phyloP scores from a whole-genome alignment of 2,888 invertebrate genomes.

The Gari tellinella region DNA sequence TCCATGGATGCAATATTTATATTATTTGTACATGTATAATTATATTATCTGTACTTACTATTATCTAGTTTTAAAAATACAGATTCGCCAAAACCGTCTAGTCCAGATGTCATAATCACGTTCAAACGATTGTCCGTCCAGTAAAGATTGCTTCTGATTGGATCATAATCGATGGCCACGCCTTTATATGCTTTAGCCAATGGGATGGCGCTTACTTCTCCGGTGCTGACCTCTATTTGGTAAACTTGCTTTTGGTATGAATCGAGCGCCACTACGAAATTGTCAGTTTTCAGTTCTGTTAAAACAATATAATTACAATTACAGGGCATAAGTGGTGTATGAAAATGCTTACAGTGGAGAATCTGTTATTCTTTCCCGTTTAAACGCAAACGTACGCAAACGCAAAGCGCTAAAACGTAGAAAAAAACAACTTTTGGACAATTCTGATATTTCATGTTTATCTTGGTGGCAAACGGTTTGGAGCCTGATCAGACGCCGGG shows the following conservation, averaged over 20 bases:
- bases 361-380: too few species aligned
- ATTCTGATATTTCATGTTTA: too few species aligned
- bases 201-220: slow-evolving; percentile 69
- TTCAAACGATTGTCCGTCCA: slow-evolving; percentile 90
- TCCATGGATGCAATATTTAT: too few species aligned
- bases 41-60: slow-evolving; percentile 62
- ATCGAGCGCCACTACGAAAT: slow-evolving; percentile 80
- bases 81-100: slow-evolving; percentile 68
- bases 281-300: slow-evolving; percentile 66
- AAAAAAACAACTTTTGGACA: too few species aligned
- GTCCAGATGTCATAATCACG: slow-evolving; percentile 69
- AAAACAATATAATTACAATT: too few species aligned
- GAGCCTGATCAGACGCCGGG: too few species aligned
- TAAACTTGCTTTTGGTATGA: slow-evolving; percentile 88
- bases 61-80: slow-evolving; percentile 62
- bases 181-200: slow-evolving; percentile 87
- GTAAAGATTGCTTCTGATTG: slow-evolving; percentile 88
- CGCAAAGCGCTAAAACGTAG: too few species aligned
- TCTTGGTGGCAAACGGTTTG: too few species aligned
- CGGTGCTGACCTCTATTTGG: slow-evolving; percentile 90
- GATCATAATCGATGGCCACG: slow-evolving; percentile 93
- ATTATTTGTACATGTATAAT: too few species aligned
- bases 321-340: too few species aligned
- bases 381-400: too few species aligned
- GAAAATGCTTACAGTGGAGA: too few species aligned